Conservation (phyloP, 2,888 invertebrate species). For the Bimastos eiseni region DNA sequence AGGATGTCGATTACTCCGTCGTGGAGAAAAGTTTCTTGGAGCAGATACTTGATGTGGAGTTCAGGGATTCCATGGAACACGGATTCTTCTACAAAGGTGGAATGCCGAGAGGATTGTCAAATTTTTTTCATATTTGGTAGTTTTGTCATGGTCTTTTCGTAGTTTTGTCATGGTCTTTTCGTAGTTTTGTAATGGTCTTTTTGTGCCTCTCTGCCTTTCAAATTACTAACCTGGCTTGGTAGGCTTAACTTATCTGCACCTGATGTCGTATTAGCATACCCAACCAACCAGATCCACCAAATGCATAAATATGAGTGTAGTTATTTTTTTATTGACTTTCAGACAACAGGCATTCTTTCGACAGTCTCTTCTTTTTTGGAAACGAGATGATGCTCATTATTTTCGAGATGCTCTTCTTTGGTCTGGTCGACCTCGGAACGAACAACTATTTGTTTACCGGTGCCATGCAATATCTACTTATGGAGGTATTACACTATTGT, state of each 20-base stretch:
- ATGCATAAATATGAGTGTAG: background rate
- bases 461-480: conserved; percentile 67
- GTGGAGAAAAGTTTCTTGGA: conserved; percentile 69
- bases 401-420: conserved; percentile 73
- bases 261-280: background rate
- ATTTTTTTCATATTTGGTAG: background rate
- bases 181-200: no score
- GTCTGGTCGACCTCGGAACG: conserved; percentile 68
- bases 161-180: no score
- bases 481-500: conserved; percentile 68
- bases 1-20: conserved; percentile 75
- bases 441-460: conserved; percentile 70
- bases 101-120: background rate
- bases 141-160: no score
- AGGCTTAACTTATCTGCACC: no score
- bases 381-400: conserved; percentile 73
- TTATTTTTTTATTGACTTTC: conserved; percentile 48
- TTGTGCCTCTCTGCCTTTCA: no score
- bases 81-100: conserved; percentile 69
- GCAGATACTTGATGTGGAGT: conserved; percentile 58
- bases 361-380: conserved; percentile 73
- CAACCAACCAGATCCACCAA: background rate
- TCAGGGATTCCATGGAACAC: conserved; percentile 58
- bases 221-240: no score
- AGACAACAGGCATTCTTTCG: conserved; percentile 74